These are phyloP conservation scores for Lampris megalopsis DNA, from an alignment of 2,113 vertebrate genomes.

Conservation along the genomic window DNA sequence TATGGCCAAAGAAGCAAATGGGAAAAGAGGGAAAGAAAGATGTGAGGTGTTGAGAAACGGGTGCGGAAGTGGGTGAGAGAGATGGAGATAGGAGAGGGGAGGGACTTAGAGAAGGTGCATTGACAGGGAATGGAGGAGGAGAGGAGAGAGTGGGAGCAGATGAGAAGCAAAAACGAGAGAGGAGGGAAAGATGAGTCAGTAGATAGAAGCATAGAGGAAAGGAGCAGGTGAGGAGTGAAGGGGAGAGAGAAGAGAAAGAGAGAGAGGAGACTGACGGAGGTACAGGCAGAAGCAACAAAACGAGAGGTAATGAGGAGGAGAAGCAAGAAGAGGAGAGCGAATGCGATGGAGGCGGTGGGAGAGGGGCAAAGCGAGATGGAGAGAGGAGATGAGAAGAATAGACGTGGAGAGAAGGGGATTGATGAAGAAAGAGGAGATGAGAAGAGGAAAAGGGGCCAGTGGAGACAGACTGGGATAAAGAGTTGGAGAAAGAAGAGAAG, in stretches of 20 bases:
- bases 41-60: too few relatives aligned
- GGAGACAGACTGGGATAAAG: not conserved
- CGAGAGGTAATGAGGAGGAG: not conserved
- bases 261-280: not conserved
- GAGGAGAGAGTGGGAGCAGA: not conserved
- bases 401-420: not conserved
- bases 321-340: slow-evolving; percentile 4
- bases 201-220: not conserved
- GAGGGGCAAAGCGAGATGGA: not conserved
- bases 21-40: not conserved
- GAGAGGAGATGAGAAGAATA: slow-evolving; percentile 18
- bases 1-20: not conserved
- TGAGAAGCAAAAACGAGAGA: not conserved
- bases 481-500: not conserved
- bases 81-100: not conserved
- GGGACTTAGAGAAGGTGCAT: not conserved
- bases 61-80: not conserved
- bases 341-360: not conserved
- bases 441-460: not conserved
- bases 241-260: not conserved
- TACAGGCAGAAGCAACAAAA: slow-evolving; percentile 1
- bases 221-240: not conserved
- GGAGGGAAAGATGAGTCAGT: not conserved
- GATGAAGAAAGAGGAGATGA: not conserved
- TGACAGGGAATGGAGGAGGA: not conserved